A percentile compares a stretch with the other conserved stretches of the same genome.
phyloP scores from a whole-genome alignment of 2,113 vertebrate species.

The Taxidea taxus region DNA sequence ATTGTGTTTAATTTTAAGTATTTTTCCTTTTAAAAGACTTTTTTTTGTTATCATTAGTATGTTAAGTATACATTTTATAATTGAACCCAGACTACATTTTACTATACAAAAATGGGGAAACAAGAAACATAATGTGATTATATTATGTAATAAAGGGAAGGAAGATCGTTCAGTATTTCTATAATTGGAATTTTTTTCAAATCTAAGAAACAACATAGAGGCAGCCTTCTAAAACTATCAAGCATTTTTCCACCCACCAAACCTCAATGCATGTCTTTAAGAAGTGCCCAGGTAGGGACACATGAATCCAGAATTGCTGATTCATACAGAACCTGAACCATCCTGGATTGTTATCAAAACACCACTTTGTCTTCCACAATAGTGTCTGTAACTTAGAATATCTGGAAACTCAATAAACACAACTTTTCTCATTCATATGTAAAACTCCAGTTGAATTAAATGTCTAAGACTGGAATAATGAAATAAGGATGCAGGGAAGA shows the following conservation, averaged over 20 bases:
- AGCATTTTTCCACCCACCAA: background rate
- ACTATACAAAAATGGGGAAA: background rate
- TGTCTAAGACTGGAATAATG: background rate
- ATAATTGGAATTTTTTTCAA: background rate
- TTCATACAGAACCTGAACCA: background rate
- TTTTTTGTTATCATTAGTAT: background rate
- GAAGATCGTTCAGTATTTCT: background rate
- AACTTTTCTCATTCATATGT: background rate
- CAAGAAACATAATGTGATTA: background rate
- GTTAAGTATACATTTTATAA: background rate
- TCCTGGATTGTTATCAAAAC: background rate
- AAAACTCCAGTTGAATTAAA: background rate
- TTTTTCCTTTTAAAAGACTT: background rate
- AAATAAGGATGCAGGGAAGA: background rate
- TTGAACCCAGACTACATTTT: background rate
- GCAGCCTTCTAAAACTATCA: background rate
- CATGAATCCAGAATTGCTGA: background rate
- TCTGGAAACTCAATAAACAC: background rate
- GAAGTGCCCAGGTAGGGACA: background rate
- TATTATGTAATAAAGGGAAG: background rate
- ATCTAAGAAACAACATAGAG: background rate
- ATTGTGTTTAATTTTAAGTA: background rate
- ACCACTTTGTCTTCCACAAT: background rate
- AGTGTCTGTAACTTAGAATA: background rate
- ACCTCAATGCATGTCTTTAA: background rate